Conservation (phyloP, 2,888 invertebrate genomes). For the Drosophila anomalata region DNA sequence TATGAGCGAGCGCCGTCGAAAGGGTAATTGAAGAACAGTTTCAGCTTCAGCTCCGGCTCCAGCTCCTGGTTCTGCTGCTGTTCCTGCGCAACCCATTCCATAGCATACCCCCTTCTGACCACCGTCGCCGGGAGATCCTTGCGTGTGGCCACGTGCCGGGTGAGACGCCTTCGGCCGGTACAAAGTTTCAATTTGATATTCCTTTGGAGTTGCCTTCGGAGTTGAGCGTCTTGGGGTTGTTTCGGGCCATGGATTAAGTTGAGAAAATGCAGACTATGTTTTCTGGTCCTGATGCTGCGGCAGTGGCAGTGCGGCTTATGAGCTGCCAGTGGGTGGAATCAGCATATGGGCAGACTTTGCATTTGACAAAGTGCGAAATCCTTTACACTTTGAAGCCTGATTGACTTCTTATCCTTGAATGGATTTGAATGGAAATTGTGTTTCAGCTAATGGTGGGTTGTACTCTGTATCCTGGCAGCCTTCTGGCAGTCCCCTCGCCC, state of each 20-base stretch:
- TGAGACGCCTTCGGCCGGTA: slow-evolving; percentile 55
- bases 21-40: slow-evolving; percentile 82
- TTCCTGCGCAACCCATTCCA: slow-evolving; percentile 40
- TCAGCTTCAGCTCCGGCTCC: neutral
- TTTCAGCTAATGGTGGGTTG: slow-evolving; percentile 47
- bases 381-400: slow-evolving; percentile 81
- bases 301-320: slow-evolving; percentile 24
- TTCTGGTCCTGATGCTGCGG: slow-evolving; percentile 4
- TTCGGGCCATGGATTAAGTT: slow-evolving; percentile 68
- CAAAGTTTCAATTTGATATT: slow-evolving; percentile 72
- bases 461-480: neutral
- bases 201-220: slow-evolving; percentile 31
- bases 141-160: slow-evolving; percentile 67
- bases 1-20: slow-evolving; percentile 71
- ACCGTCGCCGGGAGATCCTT: slow-evolving; percentile 32
- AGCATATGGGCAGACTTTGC: slow-evolving; percentile 64
- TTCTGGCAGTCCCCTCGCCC: neutral
- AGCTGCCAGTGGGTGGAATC: slow-evolving; percentile 14
- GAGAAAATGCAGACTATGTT: slow-evolving; percentile 31
- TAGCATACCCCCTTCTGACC: slow-evolving; percentile 36
- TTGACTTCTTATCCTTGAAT: slow-evolving; percentile 82
- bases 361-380: slow-evolving; percentile 81
- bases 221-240: slow-evolving; percentile 73
- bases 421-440: slow-evolving; percentile 77
- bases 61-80: neutral